Percentiles rank a stretch among this genome's conserved stretches.
Conservation (phyloP, 37 sponge, comb jelly and placozoan species). For the Aplysina aerophoba region DNA sequence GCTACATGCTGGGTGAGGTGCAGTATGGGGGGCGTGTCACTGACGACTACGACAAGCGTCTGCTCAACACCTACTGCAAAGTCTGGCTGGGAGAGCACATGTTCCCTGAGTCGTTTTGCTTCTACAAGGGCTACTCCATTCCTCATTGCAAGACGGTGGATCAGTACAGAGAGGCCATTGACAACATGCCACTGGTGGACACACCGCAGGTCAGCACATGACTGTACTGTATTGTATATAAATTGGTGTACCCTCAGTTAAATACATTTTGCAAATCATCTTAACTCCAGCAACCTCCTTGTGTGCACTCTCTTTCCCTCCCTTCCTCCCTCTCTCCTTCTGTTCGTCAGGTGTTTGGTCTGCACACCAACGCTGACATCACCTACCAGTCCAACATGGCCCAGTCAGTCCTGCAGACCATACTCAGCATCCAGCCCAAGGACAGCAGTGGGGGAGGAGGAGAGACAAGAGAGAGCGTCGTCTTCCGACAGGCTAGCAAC, state of each 20-base stretch:
- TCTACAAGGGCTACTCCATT: slow-evolving; percentile 95
- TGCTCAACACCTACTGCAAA: slow-evolving; percentile 94
- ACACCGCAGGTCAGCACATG: slow-evolving; percentile 74
- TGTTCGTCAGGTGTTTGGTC: slow-evolving; percentile 81
- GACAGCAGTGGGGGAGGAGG: slow-evolving; percentile 96
- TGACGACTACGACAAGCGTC: slow-evolving; percentile 97
- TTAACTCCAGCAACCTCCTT: too few relatives aligned
- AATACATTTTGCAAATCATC: too few relatives aligned
- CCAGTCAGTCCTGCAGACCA: slow-evolving; percentile 92
- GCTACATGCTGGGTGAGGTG: slow-evolving; percentile 99
- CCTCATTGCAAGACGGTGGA: slow-evolving; percentile 82
- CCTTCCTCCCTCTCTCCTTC: too few relatives aligned
- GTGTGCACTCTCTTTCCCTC: too few relatives aligned
- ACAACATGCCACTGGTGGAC: slow-evolving; percentile 93
- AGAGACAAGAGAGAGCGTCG: slow-evolving; percentile 97
- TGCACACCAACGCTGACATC: slow-evolving; percentile 98
- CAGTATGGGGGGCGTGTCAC: slow-evolving; percentile 99
- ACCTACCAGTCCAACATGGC: slow-evolving; percentile 98
- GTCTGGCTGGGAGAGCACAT: slow-evolving; percentile 98
- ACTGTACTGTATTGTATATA: too few relatives aligned
- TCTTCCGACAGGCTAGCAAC: slow-evolving; percentile 84
- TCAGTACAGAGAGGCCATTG: slow-evolving; percentile 88
- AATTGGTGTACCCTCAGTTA: too few relatives aligned
- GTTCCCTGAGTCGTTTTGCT: slow-evolving; percentile 78
- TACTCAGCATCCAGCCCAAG: slow-evolving; percentile 97